Evolutionary conservation across 2,888 invertebrate genomes (phyloP), one percentile per base, ranked within the genome.

Genomic region (Cartodere bifasciata): DNA sequence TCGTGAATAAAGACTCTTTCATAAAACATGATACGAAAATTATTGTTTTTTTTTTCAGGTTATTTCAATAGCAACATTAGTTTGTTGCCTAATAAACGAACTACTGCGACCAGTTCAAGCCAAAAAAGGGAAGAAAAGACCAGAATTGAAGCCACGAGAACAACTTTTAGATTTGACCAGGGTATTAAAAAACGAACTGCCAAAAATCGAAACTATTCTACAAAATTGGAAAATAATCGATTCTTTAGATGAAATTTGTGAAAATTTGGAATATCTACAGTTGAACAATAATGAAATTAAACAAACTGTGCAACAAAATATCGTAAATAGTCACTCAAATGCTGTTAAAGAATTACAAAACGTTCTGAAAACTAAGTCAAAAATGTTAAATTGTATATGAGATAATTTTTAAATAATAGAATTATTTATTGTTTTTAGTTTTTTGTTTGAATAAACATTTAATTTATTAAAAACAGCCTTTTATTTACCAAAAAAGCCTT

Each of bases 111-210:
- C 68, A 23, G 45, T 67, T 26, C 61, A 60, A 52, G 43, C 59
- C 20, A 72, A 68, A 47, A 73, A 70, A 44, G 62, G 65, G 1
- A 73, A 70, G 46, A 72, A 72, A 55, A 73, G 70, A 35, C 48
- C 56, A 2, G 63, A 55, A 34, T 60, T 63, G 2, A 63, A 64
- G 0, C 62, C 63, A 0, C 65, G 65, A 37, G 64, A 65, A 23
- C 42, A 60, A 1, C 52, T 61, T 13, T 39, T 32, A 15, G 36
- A 38, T 7, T 26, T 53, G 20, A 41, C 45, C 12, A 36, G 38
- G 11, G 41, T 43, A 37, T 35, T 55, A 17, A 56, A 51, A 42
- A 41, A 47, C 4, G 53, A 56, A 2, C 60, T 68, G 23, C 42
- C 47, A 1, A 47, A 48, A 25, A 45, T 69, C 29, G 64, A 65